phyloP scores from a whole-genome alignment of 2,113 vertebrate species.

The Collichthys lucidus region DNA sequence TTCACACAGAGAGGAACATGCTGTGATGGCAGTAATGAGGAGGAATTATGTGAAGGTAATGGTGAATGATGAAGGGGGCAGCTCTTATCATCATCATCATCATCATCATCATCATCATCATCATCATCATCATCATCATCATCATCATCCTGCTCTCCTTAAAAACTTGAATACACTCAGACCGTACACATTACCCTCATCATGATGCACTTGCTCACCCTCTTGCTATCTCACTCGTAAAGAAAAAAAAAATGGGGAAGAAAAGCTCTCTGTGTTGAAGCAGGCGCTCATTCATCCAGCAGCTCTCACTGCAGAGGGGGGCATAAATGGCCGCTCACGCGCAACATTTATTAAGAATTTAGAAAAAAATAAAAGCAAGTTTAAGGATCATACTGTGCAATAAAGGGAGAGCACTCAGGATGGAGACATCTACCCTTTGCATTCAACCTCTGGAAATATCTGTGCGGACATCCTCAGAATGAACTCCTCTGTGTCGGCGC shows the following conservation, averaged over 20 bases:
- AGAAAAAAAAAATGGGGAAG: constrained; percentile 21
- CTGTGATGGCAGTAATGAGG: constrained; percentile 55
- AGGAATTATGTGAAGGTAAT: constrained; percentile 45
- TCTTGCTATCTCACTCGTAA: constrained; percentile 58
- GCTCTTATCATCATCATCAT: constrained; percentile 18
- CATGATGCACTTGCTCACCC: constrained; percentile 67
- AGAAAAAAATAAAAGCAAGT: neutral
- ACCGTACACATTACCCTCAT: constrained; percentile 59
- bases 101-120: constrained; percentile 17
- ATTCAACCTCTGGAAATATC: constrained; percentile 23
- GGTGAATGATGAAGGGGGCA: constrained; percentile 43
- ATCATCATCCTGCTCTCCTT: constrained; percentile 20
- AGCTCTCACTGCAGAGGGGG: constrained; percentile 42
- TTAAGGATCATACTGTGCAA: neutral
- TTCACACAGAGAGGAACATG: constrained; percentile 24
- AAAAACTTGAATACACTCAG: constrained; percentile 40
- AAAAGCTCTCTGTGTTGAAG: constrained; percentile 68
- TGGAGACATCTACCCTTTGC: constrained; percentile 13
- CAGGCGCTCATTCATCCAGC: constrained; percentile 69
- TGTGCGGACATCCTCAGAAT: constrained; percentile 26
- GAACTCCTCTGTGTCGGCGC: constrained; percentile 27
- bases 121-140: constrained; percentile 24
- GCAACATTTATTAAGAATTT: neutral
- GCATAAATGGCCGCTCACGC: constrained; percentile 3
- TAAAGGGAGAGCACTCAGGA: neutral